Evolutionary conservation across 1,140 invertebrate genomes (phyloP), one percentile per base, ranked within the genome.

Genomic region (Panagrolaimus sp.): DNA sequence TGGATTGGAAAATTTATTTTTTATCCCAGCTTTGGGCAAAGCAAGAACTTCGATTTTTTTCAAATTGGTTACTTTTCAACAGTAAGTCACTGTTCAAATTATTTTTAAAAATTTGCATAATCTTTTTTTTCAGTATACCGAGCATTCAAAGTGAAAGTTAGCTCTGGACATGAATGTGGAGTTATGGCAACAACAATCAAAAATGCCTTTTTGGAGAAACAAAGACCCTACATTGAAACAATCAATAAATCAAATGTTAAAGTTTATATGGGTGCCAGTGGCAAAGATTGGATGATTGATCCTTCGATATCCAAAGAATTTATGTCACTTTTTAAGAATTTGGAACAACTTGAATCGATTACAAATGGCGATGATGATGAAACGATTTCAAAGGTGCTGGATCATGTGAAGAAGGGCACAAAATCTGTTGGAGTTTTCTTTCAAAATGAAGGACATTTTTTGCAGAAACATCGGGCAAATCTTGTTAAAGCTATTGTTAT

Each of bases 221-320:
- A 76, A 45, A 15, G 24, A 8, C 24, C 14, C n/a, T 76, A 21
- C 43, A 63, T 75, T 9, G 47, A 71, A 4, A n/a, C 26, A 9
- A 21, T 77, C 32, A 77, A 75, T 38, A 15, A 70, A 8, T 55
- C 21, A n/a, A 21, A 47, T 26, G 46, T 71, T 10, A 63, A 62
- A 62, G 24, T 74, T 1, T 38, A 78, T 21, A 44, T 75, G 21
- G 52, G 43, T 14, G 78, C 71, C 24, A 46, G 65, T 7, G 75
- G 75, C 15, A 66, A 74, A 21, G 75, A 76, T 65, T 21, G 28
- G 63, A 21, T 76, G 8, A 64, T 76, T 48, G 72, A 76, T n/a
- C 44, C 55, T 10, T 21, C 45, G 38, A 63, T 75, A 2, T 75
- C 45, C 43, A 21, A 66, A 24, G 75, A 76, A 65, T 71, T 76